A percentile compares a stretch with the other conserved stretches of the same genome.
These are phyloP conservation scores for Hippopotamus amphibius DNA, from an alignment of 2,113 vertebrate species.

Conservation along the genomic window DNA sequence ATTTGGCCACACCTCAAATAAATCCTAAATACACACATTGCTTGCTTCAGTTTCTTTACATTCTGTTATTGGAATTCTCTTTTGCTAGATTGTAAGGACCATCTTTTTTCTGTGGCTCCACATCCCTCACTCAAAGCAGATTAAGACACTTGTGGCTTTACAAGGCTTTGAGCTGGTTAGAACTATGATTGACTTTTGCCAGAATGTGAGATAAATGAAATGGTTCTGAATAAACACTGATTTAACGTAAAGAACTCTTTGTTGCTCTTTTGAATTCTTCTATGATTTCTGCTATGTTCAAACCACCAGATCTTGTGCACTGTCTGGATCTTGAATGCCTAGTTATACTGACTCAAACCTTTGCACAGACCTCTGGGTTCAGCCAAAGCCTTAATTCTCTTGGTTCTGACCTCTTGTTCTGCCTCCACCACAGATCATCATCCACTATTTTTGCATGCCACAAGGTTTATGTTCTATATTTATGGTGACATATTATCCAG, in stretches of 20 bases:
- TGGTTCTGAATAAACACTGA: background rate
- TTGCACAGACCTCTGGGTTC: background rate
- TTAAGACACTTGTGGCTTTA: background rate
- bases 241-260: background rate
- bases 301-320: background rate
- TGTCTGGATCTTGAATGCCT: background rate
- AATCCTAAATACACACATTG: slow-evolving; percentile 20
- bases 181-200: background rate
- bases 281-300: background rate
- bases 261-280: background rate
- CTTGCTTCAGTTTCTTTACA: slow-evolving; percentile 15
- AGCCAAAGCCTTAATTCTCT: background rate
- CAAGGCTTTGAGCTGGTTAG: background rate
- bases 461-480: background rate
- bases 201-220: slow-evolving; percentile 35
- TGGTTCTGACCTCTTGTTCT: background rate
- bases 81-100: slow-evolving; percentile 26
- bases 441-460: background rate
- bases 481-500: background rate
- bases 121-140: background rate
- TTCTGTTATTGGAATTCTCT: slow-evolving; percentile 36
- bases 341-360: background rate
- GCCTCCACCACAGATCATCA: background rate
- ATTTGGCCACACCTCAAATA: background rate
- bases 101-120: background rate